Conservation (phyloP, 2,113 vertebrate species). For the Sminthopsis crassicaudata region DNA sequence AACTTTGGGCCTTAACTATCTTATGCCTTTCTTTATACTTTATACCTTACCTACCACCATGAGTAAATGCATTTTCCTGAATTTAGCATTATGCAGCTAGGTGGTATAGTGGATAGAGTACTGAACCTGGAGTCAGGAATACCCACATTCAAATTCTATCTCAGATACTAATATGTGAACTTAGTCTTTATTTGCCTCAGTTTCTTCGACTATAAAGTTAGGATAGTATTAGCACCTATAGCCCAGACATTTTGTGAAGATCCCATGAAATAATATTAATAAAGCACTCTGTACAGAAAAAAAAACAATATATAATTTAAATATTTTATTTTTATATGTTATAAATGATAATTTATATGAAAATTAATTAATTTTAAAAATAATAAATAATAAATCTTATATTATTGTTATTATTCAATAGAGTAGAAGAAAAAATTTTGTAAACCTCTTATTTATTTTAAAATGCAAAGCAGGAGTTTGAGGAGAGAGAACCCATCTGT, state of each 20-base stretch:
- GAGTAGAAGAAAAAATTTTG: conserved; percentile 59
- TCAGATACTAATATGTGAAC: not conserved
- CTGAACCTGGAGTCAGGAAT: not conserved
- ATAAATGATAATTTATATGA: no score
- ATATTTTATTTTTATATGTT: no score
- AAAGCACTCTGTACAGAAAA: not conserved
- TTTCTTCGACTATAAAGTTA: not conserved
- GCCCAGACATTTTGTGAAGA: not conserved
- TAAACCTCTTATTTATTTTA: conserved; percentile 66
- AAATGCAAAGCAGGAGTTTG: conserved; percentile 63
- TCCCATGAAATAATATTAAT: not conserved
- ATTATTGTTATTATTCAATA: conserved; percentile 48
- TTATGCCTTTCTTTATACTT: not conserved
- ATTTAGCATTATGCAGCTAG: not conserved
- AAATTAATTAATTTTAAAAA: no score
- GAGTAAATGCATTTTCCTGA: conserved; percentile 42
- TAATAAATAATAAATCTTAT: not conserved
- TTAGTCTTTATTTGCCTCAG: not conserved
- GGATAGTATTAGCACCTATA: not conserved
- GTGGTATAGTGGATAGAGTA: not conserved
- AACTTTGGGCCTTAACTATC: not conserved
- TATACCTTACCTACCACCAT: conserved; percentile 17
- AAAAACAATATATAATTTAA: not conserved
- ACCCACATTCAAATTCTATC: not conserved
- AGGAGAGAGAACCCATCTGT: conserved; percentile 25